These are phyloP conservation scores for Leptatherina wallacei DNA, from an alignment of 2,797 vertebrate species.

Conservation along the genomic window DNA sequence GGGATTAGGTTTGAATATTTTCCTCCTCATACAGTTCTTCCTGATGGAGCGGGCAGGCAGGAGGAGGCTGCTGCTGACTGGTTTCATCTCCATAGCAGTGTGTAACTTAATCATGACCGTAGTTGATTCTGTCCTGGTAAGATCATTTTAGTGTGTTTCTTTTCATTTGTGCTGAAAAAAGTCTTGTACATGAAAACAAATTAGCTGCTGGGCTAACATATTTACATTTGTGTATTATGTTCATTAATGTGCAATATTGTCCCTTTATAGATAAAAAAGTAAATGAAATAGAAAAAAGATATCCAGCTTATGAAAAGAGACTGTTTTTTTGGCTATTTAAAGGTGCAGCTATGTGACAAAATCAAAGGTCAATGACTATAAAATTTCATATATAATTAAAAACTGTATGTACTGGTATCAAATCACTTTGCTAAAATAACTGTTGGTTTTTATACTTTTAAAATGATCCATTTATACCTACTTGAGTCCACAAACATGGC, in stretches of 20 bases:
- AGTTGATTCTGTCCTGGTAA: slow-evolving; percentile 80
- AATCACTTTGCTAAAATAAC: too few relatives aligned
- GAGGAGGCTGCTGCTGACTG: slow-evolving; percentile 73
- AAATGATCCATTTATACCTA: too few relatives aligned
- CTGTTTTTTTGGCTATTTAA: too few relatives aligned
- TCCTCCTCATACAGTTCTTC: slow-evolving; percentile 69
- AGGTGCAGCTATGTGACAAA: too few relatives aligned
- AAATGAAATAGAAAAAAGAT: background rate
- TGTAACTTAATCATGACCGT: slow-evolving; percentile 82
- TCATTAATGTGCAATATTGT: too few relatives aligned
- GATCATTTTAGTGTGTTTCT: slow-evolving; percentile 14
- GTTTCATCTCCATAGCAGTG: slow-evolving; percentile 72
- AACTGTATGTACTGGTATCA: background rate
- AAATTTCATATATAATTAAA: too few relatives aligned
- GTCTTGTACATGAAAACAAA: background rate
- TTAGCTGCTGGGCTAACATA: too few relatives aligned
- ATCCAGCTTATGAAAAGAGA: background rate
- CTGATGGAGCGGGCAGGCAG: slow-evolving; percentile 76
- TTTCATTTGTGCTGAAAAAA: background rate
- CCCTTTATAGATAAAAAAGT: too few relatives aligned
- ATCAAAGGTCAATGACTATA: too few relatives aligned
- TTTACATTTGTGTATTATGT: too few relatives aligned
- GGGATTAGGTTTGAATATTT: background rate
- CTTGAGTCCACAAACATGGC: too few relatives aligned
- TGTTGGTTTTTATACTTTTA: too few relatives aligned